Evolutionary conservation across 1,140 invertebrate species (phyloP).

Genomic region (Macrocentrus cingulum): DNA sequence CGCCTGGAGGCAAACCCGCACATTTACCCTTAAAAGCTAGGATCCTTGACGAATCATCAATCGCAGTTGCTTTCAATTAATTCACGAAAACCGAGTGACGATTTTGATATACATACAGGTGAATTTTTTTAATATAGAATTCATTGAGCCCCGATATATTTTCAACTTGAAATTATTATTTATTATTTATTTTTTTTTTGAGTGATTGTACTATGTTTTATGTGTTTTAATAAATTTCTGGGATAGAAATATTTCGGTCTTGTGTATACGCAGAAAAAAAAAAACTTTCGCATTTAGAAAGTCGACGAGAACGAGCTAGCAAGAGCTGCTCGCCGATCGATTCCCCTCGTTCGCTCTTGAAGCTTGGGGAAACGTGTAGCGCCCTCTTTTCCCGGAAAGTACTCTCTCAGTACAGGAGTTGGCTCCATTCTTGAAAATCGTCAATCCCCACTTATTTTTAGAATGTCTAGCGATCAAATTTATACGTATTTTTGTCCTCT

Average conservation of each 20-base stretch:
- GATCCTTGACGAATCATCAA: conserved; percentile 3
- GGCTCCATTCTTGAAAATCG: background rate
- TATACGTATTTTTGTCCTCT: background rate
- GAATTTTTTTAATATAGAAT: too few relatives aligned
- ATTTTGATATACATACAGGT: too few relatives aligned
- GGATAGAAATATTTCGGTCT: too few relatives aligned
- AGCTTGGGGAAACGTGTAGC: conserved; percentile 7
- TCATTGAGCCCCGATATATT: too few relatives aligned
- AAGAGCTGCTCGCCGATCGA: conserved; percentile 2
- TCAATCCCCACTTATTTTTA: too few relatives aligned
- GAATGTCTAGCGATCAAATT: too few relatives aligned
- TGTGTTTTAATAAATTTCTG: too few relatives aligned
- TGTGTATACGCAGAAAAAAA: too few relatives aligned
- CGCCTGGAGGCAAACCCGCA: conserved; percentile 31
- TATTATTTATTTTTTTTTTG: too few relatives aligned
- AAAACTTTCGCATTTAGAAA: background rate
- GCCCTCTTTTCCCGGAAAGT: conserved; percentile 3
- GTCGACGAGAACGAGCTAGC: background rate
- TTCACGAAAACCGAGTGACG: background rate
- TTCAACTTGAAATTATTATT: too few relatives aligned
- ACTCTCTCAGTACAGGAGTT: background rate
- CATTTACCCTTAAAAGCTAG: conserved; percentile 28
- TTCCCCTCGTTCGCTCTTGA: conserved; percentile 9
- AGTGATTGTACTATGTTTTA: too few relatives aligned
- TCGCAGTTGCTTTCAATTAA: background rate